phyloP scores from a whole-genome alignment of 2,113 vertebrate genomes.

The Oreotrochilus melanogaster region DNA sequence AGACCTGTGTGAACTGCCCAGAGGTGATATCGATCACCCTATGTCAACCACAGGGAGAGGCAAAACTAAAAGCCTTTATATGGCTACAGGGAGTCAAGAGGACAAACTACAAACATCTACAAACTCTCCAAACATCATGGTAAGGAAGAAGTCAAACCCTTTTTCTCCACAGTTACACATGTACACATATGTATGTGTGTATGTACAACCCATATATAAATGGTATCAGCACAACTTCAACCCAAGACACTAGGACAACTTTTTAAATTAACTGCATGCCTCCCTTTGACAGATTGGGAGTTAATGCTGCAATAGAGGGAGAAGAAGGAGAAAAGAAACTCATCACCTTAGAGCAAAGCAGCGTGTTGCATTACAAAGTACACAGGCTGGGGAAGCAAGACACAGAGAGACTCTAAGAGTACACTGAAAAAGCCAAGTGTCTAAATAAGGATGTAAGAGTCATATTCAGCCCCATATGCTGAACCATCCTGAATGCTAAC shows the following conservation, averaged over 20 bases:
- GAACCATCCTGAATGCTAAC: neutral
- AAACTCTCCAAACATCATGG: neutral
- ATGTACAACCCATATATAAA: neutral
- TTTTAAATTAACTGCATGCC: neutral
- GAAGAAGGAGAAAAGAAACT: neutral
- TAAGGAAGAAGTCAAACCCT: neutral
- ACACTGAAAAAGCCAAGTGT: neutral
- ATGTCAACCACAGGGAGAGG: fast-evolving
- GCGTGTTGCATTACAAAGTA: neutral
- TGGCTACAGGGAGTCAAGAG: neutral
- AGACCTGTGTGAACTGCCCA: neutral
- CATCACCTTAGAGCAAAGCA: neutral
- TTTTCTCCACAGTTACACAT: neutral
- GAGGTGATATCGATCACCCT: fast-evolving
- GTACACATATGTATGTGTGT: fast-evolving
- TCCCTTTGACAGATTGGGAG: neutral
- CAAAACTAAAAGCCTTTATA: neutral
- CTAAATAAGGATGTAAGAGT: neutral
- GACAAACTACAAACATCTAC: neutral
- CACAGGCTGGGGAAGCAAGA: neutral
- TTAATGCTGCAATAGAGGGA: neutral
- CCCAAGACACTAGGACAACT: neutral
- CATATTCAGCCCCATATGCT: neutral
- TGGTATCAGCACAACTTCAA: neutral
- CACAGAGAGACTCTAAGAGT: neutral